Conservation (phyloP, 2,113 vertebrate species). For the Actenoides lindsayi region DNA sequence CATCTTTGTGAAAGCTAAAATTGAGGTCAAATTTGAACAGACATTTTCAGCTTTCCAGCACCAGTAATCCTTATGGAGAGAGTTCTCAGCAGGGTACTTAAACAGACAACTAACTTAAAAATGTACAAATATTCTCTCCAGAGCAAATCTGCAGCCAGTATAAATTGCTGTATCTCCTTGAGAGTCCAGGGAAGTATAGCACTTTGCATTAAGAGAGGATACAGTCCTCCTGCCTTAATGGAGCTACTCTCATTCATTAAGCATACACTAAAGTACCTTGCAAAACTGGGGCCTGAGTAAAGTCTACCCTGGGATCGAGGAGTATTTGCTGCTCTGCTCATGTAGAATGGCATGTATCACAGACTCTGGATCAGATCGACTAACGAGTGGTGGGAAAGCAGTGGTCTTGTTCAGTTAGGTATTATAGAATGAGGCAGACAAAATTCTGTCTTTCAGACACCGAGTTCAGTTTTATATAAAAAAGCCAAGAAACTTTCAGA, state of each 20-base stretch:
- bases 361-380: neutral
- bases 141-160: neutral
- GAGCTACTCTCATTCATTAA: neutral
- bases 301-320: neutral
- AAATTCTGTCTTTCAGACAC: neutral
- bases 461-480: neutral
- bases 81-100: neutral
- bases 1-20: neutral
- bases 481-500: neutral
- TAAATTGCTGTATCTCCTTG: neutral
- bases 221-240: neutral
- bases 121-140: neutral
- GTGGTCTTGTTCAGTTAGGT: neutral
- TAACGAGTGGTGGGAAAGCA: neutral
- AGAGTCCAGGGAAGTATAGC: neutral
- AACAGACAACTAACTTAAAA: neutral
- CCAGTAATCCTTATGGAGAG: neutral
- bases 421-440: neutral
- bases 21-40: conserved; percentile 10
- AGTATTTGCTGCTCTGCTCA: neutral
- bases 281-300: neutral
- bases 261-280: neutral
- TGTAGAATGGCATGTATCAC: neutral
- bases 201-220: neutral
- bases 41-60: conserved; percentile 20